Conservation (phyloP, 2,113 vertebrate genomes). For the Forbesichthys papilliferus region DNA sequence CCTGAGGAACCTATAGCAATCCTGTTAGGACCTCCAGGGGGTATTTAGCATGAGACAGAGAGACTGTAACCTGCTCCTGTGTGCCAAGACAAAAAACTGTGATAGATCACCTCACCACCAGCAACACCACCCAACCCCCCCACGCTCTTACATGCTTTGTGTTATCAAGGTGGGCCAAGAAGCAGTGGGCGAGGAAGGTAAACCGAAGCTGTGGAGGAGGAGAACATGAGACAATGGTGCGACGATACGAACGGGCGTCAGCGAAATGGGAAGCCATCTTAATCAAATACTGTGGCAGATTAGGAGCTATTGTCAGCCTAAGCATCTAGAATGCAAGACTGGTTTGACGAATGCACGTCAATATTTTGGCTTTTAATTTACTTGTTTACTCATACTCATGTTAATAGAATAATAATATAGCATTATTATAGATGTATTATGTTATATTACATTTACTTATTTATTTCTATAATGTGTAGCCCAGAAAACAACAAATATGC, state of each 20-base stretch:
- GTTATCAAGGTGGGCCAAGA: conserved; percentile 31
- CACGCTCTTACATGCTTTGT: conserved; percentile 49
- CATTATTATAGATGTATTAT: too few relatives aligned
- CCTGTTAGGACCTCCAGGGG: conserved; percentile 53
- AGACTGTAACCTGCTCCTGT: conserved; percentile 14
- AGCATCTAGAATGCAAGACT: neutral
- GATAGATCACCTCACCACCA: conserved; percentile 51
- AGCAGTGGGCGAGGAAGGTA: neutral
- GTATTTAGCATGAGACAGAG: conserved; percentile 6
- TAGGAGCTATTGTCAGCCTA: conserved; percentile 7
- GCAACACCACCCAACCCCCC: conserved; percentile 1
- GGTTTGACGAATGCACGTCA: neutral
- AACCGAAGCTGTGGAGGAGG: neutral
- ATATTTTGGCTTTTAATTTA: too few relatives aligned
- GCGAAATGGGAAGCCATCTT: neutral
- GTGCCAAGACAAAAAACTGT: conserved; percentile 35
- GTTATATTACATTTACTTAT: too few relatives aligned
- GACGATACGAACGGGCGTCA: neutral
- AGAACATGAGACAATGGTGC: neutral
- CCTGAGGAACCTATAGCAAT: conserved; percentile 54
- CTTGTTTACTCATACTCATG: too few relatives aligned
- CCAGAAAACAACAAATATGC: too few relatives aligned
- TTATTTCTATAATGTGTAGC: too few relatives aligned
- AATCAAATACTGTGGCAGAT: conserved; percentile 1
- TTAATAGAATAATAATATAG: too few relatives aligned